These are phyloP conservation scores for Abrostola triplasia DNA, from an alignment of 2,888 invertebrate genomes.

Conservation along the genomic window DNA sequence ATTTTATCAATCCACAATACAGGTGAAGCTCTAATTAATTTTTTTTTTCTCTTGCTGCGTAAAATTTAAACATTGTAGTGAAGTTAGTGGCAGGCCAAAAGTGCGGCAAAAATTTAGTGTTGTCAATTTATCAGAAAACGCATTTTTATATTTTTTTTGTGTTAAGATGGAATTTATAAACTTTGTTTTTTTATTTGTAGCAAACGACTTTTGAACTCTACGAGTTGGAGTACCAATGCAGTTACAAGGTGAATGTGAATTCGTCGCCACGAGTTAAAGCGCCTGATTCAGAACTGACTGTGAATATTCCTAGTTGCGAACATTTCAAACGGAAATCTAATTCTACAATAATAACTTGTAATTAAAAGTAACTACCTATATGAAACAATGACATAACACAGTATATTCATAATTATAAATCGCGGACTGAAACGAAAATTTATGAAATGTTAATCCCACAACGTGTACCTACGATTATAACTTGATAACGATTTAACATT, in stretches of 20 bases:
- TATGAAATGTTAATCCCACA: no score
- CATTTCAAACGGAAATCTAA: conserved; percentile 80
- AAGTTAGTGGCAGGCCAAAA: conserved; percentile 54
- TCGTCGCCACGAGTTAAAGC: conserved; percentile 70
- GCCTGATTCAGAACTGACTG: conserved; percentile 83
- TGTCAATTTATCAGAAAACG: conserved; percentile 19
- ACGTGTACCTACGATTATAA: not conserved
- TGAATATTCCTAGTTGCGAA: conserved; percentile 87
- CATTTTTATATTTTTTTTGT: not conserved
- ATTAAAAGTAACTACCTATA: conserved; percentile 42
- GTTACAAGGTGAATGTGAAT: conserved; percentile 87
- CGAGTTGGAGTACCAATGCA: conserved; percentile 88
- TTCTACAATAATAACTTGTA: conserved; percentile 69
- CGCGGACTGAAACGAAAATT: not conserved
- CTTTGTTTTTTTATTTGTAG: conserved; percentile 73
- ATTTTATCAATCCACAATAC: no score
- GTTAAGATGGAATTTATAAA: not conserved
- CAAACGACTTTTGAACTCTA: conserved; percentile 87
- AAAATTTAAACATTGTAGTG: conserved; percentile 29
- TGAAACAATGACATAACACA: no score
- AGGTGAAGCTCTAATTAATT: no score
- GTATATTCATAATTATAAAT: no score
- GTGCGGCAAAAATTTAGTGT: conserved; percentile 46
- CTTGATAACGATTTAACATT: not conserved
- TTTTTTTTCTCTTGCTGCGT: no score